These are phyloP conservation scores for Cololabis saira DNA, from an alignment of 2,113 vertebrate genomes.

Conservation along the genomic window DNA sequence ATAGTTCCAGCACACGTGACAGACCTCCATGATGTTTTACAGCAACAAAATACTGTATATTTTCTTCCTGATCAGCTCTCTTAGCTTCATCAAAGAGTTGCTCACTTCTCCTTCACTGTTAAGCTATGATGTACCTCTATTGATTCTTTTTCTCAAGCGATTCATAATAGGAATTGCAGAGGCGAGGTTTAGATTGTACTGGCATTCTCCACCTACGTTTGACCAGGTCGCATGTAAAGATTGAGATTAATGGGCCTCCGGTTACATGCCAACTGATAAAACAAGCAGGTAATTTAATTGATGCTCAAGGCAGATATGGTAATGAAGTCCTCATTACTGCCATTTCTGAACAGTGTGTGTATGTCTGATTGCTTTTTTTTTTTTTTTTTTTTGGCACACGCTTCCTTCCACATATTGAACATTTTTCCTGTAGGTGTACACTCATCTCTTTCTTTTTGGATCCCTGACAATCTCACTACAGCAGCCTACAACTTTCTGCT, in stretches of 20 bases:
- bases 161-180: slow-evolving; percentile 5
- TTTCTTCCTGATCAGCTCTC: neutral
- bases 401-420: no score
- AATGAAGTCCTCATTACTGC: slow-evolving; percentile 45
- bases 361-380: slow-evolving; percentile 13
- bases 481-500: slow-evolving; percentile 23
- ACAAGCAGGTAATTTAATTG: slow-evolving; percentile 44
- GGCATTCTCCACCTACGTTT: slow-evolving; percentile 19
- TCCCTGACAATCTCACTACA: neutral
- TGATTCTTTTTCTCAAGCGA: neutral
- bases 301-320: slow-evolving; percentile 20
- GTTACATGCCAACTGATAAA: slow-evolving; percentile 39
- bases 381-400: neutral
- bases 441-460: no score
- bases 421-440: no score
- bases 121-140: slow-evolving; percentile 1
- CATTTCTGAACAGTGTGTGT: slow-evolving; percentile 14
- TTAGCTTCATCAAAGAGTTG: neutral
- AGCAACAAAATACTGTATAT: neutral
- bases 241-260: slow-evolving; percentile 39
- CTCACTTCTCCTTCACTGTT: neutral
- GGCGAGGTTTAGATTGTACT: slow-evolving; percentile 1
- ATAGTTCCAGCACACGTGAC: no score
- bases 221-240: slow-evolving; percentile 6
- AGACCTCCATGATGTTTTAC: no score